Evolutionary conservation across 1,140 invertebrate species (phyloP).

Genomic region (Halesus radiatus): DNA sequence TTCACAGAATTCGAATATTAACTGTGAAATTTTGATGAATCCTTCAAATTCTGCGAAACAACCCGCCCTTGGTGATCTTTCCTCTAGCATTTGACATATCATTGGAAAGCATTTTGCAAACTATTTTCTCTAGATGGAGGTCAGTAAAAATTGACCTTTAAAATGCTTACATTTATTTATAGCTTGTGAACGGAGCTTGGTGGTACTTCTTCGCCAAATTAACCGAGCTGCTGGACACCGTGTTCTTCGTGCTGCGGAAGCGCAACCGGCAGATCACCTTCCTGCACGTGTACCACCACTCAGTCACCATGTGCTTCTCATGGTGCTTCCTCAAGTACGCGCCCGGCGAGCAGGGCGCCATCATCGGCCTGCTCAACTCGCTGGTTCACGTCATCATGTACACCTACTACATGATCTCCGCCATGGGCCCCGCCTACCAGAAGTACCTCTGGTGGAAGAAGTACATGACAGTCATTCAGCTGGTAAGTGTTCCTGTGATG

Average conservation of each 20-base stretch:
- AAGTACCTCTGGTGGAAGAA: conserved; percentile 95
- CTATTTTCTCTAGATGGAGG: no score
- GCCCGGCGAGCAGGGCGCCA: conserved; percentile 72
- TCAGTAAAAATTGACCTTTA: no score
- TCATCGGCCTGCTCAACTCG: conserved; percentile 78
- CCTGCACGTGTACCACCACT: conserved; percentile 83
- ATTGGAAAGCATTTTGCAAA: no score
- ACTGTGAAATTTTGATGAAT: no score
- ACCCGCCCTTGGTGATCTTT: no score
- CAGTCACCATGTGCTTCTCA: conserved; percentile 75
- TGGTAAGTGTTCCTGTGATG: conserved; percentile 71
- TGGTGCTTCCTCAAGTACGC: conserved; percentile 74
- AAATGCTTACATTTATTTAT: not conserved
- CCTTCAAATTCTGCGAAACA: no score
- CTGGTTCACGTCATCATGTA: conserved; percentile 87
- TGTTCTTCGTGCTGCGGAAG: conserved; percentile 89
- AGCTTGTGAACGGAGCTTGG: conserved; percentile 62
- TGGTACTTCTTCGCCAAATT: conserved; percentile 75
- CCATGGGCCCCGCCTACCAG: conserved; percentile 84
- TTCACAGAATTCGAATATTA: no score
- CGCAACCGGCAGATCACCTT: conserved; percentile 82
- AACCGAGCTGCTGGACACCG: conserved; percentile 77
- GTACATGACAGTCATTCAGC: conserved; percentile 87
- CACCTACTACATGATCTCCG: conserved; percentile 85
- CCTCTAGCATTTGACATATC: no score